Conservation (phyloP, 2,797 vertebrate species). For the Cyclura pinguis region DNA sequence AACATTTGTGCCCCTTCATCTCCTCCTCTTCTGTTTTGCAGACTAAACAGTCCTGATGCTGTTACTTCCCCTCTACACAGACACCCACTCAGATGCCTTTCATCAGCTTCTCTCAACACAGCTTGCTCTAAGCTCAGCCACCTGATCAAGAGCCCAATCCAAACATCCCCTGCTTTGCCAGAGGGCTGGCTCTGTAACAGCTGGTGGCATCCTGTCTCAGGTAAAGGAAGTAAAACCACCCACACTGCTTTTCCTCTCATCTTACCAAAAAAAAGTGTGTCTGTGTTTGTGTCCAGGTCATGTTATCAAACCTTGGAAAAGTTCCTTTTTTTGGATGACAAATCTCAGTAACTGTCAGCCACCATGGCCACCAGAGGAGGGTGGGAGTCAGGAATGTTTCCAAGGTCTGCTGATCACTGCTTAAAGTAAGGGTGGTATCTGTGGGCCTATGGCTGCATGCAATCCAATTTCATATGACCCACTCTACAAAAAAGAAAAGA, state of each 20-base stretch:
- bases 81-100: constrained; percentile 18
- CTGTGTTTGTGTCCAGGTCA: too few relatives aligned
- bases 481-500: too few relatives aligned
- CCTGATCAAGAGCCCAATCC: not conserved
- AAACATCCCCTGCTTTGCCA: not conserved
- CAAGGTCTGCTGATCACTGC: too few relatives aligned
- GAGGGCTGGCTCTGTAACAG: not conserved
- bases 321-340: not conserved
- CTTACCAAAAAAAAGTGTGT: too few relatives aligned
- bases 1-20: not conserved
- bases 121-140: not conserved
- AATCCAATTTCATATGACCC: not conserved
- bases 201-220: not conserved
- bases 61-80: constrained; percentile 5
- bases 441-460: not conserved
- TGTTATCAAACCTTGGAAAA: not conserved
- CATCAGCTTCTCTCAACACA: not conserved
- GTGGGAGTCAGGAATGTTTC: too few relatives aligned
- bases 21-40: constrained; percentile 8
- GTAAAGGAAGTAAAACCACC: not conserved
- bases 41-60: constrained; percentile 32
- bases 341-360: not conserved
- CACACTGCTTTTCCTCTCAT: too few relatives aligned
- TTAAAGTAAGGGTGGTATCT: not conserved
- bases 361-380: not conserved